Evolutionary conservation across 2,797 vertebrate species (phyloP).

Genomic region (Distichodus sexfasciatus): DNA sequence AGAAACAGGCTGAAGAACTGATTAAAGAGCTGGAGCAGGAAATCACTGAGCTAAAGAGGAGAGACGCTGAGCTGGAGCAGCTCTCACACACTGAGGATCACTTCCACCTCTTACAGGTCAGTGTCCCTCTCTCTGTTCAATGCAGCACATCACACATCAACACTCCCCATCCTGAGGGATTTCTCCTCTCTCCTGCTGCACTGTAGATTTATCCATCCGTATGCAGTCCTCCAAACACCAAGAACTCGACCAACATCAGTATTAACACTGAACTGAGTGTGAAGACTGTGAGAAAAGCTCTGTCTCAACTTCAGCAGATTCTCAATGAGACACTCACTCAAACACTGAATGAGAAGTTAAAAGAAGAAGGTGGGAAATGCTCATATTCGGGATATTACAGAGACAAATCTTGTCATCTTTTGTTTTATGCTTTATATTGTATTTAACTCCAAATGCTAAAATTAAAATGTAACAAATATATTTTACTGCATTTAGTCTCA

Average conservation of each 20-base stretch:
- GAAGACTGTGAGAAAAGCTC: not conserved
- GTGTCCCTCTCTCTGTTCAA: not conserved
- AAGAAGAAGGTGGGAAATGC: conserved; percentile 3
- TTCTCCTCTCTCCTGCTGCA: not conserved
- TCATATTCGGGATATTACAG: not conserved
- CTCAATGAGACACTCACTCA: not conserved
- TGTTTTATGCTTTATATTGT: too few relatives aligned
- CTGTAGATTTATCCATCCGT: conserved; percentile 16
- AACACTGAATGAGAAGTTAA: not conserved
- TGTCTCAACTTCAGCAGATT: not conserved
- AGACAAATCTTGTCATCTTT: too few relatives aligned
- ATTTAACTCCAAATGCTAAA: too few relatives aligned
- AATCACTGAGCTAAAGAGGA: conserved; percentile 26
- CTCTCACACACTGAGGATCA: conserved; percentile 23
- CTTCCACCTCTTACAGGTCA: conserved; percentile 30
- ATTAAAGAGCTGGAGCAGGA: conserved; percentile 27
- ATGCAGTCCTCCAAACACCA: conserved; percentile 14
- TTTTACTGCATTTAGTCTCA: not conserved
- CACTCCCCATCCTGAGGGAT: not conserved
- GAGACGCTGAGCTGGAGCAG: conserved; percentile 20
- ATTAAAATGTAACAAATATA: too few relatives aligned
- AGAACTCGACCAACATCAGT: conserved; percentile 4
- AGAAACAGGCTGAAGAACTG: conserved; percentile 14
- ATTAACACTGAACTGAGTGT: not conserved
- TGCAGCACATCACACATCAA: conserved; percentile 13